Percentiles rank a stretch among this genome's conserved stretches.
Evolutionary conservation across 2,113 vertebrate genomes (phyloP).

Genomic region (Archilochus colubris): DNA sequence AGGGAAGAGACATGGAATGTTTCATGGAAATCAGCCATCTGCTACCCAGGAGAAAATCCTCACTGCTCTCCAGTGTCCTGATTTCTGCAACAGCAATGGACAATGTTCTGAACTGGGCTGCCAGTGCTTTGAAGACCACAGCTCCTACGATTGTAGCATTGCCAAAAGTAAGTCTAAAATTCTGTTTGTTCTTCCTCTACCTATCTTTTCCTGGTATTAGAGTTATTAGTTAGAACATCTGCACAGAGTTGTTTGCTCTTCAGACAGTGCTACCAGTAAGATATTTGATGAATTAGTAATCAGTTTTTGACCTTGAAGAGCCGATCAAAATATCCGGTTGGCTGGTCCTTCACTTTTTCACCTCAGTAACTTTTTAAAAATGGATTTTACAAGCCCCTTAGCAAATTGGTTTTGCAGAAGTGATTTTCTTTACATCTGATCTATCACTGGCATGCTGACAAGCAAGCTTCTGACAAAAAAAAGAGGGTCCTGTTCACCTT

Average conservation of each 20-base stretch:
- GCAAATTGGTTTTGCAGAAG: slow-evolving; percentile 74
- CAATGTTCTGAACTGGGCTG: slow-evolving; percentile 78
- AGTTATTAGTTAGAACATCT: slow-evolving; percentile 66
- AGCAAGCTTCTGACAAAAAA: slow-evolving; percentile 40
- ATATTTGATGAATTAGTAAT: slow-evolving; percentile 79
- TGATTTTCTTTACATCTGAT: slow-evolving; percentile 76
- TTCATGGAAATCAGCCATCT: not conserved
- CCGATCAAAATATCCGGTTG: slow-evolving; percentile 71
- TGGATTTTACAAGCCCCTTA: slow-evolving; percentile 75
- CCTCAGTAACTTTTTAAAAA: slow-evolving; percentile 73
- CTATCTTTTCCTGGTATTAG: slow-evolving; percentile 41
- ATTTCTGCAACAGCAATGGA: slow-evolving; percentile 77
- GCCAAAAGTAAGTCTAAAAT: slow-evolving; percentile 76
- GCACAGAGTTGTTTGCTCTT: slow-evolving; percentile 68
- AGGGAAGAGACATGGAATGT: slow-evolving; percentile 55
- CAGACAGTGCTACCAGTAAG: slow-evolving; percentile 57
- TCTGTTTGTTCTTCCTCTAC: slow-evolving; percentile 44
- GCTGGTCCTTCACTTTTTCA: slow-evolving; percentile 66
- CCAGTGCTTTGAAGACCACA: slow-evolving; percentile 74
- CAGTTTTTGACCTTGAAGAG: slow-evolving; percentile 73
- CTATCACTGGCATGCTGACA: slow-evolving; percentile 63
- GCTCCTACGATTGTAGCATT: slow-evolving; percentile 79
- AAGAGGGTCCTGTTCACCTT: slow-evolving; percentile 44
- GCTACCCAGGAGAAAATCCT: slow-evolving; percentile 58
- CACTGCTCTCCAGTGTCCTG: slow-evolving; percentile 74